Evolutionary conservation across 2,888 invertebrate species (phyloP), one percentile per base, ranked within the genome.

Genomic region (Leucophenga maculata): DNA sequence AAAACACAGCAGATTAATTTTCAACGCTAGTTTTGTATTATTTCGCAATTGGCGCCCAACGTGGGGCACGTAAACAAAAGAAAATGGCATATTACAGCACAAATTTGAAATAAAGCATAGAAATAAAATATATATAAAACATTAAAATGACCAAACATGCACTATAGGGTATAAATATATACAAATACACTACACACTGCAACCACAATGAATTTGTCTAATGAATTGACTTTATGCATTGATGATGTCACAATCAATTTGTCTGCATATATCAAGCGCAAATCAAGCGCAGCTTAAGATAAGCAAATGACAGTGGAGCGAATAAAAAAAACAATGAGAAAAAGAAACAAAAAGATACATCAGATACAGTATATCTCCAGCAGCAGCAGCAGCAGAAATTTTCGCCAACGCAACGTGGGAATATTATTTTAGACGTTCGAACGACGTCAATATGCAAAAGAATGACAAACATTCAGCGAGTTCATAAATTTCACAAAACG

Each of bases 171-270:
- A 26, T 26, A 26, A 1, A 48, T 3, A 16, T 48, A 3, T 6
- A 3, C 48, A 22, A 22, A 20, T 44, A 32, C n/a, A n/a, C n/a
- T n/a, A n/a, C n/a, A n/a, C n/a, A n/a, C n/a, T 16, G 31, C 55
- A 55, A 52, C 3, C 50, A 50, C 16, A 20, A 16, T n/a, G n/a
- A 52, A 52, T 14, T 16, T n/a, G 16, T 8, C 52, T 18, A 52
- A 20, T 52, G 9, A 18, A 9, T 8, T 52, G 8, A 54, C 18
- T 20, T 54, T 54, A 18, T 22, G 72, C 68, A 70, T 64, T 73
- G 80, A 83, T 84, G 85, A 85, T 84, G 85, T 85, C 85, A 85
- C 82, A 78, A 74, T 76, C 72, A 76, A 76, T 76, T 75, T 75
- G 76, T 74, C 72, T 64, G 62, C 62, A 64, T 64, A 64, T 46